phyloP scores from a whole-genome alignment of 2,113 vertebrate genomes.

The Salvelinus fontinalis region DNA sequence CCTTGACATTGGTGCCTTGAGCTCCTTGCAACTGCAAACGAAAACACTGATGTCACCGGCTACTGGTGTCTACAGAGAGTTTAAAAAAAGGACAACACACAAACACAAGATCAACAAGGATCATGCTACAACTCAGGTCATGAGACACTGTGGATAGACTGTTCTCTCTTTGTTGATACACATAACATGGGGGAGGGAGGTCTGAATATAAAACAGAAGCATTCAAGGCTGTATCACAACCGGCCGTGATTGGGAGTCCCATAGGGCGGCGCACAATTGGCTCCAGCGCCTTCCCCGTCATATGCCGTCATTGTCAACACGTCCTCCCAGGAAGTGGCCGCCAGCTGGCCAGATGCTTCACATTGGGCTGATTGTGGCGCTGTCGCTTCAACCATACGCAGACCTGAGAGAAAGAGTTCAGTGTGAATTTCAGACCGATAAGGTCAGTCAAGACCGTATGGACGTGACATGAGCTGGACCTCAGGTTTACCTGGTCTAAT shows the following conservation, averaged over 20 bases:
- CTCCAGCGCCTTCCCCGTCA: too few species aligned
- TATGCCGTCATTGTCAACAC: constrained; percentile 77
- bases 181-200: too few species aligned
- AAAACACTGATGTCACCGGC: constrained; percentile 3
- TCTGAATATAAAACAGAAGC: too few species aligned
- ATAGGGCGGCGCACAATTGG: too few species aligned
- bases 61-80: neutral
- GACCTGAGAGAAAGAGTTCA: constrained; percentile 69
- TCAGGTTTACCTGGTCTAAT: constrained; percentile 85
- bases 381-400: constrained; percentile 92
- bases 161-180: too few species aligned
- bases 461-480: neutral
- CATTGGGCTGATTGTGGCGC: constrained; percentile 85
- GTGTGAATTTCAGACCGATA: neutral
- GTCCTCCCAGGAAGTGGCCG: constrained; percentile 84
- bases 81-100: neutral
- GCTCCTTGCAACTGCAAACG: constrained; percentile 79
- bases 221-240: too few species aligned
- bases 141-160: too few species aligned
- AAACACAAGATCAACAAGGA: neutral
- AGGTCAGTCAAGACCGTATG: too few species aligned
- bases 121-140: neutral
- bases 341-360: constrained; percentile 83
- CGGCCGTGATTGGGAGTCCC: too few species aligned
- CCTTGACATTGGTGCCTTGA: constrained; percentile 77